Base-by-base conservation (phyloP, 30 jellyfish, hydroid and myxozoan genomes). In the Mastigias papua region DNA sequence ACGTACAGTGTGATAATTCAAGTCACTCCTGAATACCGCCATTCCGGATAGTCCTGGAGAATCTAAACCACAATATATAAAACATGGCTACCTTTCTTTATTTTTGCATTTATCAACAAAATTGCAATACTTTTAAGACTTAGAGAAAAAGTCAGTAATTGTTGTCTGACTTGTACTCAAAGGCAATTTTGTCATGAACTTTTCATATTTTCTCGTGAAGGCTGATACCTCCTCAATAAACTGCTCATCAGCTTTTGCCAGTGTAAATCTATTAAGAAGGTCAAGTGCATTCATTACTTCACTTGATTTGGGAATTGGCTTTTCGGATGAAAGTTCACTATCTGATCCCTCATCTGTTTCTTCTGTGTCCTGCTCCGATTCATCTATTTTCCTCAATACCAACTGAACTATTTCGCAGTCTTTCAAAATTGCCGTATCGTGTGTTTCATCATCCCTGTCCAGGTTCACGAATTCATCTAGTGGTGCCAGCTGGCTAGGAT, bases 21-120 rank as follows among this genome's bases (percentile, higher is more conserved):
- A 54, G 9, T 54, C 67, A 54, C 67, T 21, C 67, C 67, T 54
- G 67, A 11, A 54, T 54, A 54, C 67, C 17, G 67, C 67, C 13
- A 42, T 42, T 42, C 54, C 7, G 54, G 13, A 15, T 15, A 42
- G 54, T 42, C 54, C 54, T 19, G 67, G 67, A 21, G 27, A 54
- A 54, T 2, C 9, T 54, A 54, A 54, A 19, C 67, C 67, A 16
- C 67, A 54, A 15, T 6, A 54, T 11, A 54, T 54, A 21, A 54
- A 54, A 21, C 27, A 21, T 5, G 17, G 23, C 67, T 11, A 54
- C 67, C 67, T 21, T 54, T 54, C 67, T 21, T 54, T 54, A 16
- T 54, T 54, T 3, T 21, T 54, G 27, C 67, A 54, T 54, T 21
- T 54, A 54, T 21, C 27, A 5, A 54, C 67, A 54, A 54, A 42